Conservation (phyloP, 2,797 vertebrate genomes). For the Petrocephalus schoutedeni region DNA sequence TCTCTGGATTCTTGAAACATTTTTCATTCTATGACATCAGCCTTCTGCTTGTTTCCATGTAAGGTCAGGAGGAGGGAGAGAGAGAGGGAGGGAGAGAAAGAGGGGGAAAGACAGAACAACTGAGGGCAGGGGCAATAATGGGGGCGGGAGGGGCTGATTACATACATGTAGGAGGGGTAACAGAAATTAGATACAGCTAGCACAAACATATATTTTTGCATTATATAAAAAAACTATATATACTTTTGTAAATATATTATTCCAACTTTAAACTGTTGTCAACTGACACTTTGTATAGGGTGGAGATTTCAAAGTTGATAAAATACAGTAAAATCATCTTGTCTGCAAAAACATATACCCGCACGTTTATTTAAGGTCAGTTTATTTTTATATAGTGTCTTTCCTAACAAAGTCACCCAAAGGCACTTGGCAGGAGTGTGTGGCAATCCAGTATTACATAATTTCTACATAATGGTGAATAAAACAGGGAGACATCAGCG, state of each 20-base stretch:
- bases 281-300: neutral
- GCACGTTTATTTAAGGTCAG: neutral
- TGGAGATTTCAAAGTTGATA: neutral
- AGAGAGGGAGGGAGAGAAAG: constrained; percentile 24
- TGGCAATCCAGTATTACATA: no score
- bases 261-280: neutral
- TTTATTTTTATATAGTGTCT: neutral
- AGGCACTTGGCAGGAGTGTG: neutral
- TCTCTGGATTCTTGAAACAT: constrained; percentile 69
- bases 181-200: neutral
- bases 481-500: neutral
- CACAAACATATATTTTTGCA: neutral
- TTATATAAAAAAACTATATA: neutral
- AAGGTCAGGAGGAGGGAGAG: constrained; percentile 59
- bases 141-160: constrained; percentile 59
- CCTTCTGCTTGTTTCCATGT: constrained; percentile 70
- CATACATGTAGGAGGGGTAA: constrained; percentile 51
- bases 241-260: neutral
- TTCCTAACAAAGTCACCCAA: neutral
- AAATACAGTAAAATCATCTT: neutral
- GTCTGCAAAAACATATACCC: neutral
- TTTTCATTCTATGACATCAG: constrained; percentile 78
- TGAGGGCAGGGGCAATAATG: constrained; percentile 60
- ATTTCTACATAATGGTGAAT: no score
- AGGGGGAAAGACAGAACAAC: constrained; percentile 1